These are phyloP conservation scores for Amitus sp. DNA, from an alignment of 2,888 invertebrate species.

Conservation along the genomic window DNA sequence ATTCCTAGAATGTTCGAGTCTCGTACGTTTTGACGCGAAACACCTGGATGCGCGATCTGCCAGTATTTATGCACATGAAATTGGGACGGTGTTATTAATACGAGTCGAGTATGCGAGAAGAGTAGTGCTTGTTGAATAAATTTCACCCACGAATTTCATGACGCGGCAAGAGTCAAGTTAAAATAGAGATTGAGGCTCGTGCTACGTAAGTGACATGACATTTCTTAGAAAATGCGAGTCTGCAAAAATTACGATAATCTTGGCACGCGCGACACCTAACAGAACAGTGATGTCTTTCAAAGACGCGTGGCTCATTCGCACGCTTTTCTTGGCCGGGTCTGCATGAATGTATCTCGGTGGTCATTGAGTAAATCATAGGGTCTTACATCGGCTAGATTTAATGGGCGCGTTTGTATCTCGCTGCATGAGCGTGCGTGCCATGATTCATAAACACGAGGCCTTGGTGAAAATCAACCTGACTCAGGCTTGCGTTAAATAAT, in stretches of 20 bases:
- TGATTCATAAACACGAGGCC: slow-evolving; percentile 17
- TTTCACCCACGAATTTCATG: slow-evolving; percentile 2
- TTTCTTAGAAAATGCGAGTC: slow-evolving; percentile 36
- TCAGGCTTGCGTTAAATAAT: too few relatives aligned
- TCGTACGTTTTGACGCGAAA: slow-evolving; percentile 26
- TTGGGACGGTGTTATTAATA: slow-evolving; percentile 54
- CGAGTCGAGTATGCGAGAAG: slow-evolving; percentile 10
- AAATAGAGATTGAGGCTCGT: slow-evolving; percentile 18
- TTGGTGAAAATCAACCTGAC: too few relatives aligned
- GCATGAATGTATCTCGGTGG: slow-evolving; percentile 43
- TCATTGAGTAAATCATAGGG: slow-evolving; percentile 53
- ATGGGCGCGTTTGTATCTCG: slow-evolving; percentile 42
- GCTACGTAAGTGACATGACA: slow-evolving; percentile 14
- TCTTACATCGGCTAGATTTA: slow-evolving; percentile 46
- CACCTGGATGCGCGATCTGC: slow-evolving; percentile 56
- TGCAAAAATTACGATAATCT: slow-evolving; percentile 45
- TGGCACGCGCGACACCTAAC: slow-evolving; percentile 45
- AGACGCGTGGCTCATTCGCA: slow-evolving; percentile 22
- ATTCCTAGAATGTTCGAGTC: neutral
- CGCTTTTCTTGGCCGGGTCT: slow-evolving; percentile 29
- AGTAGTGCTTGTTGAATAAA: neutral
- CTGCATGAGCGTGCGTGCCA: slow-evolving; percentile 7
- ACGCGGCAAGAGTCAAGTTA: slow-evolving; percentile 4
- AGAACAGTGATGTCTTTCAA: slow-evolving; percentile 40
- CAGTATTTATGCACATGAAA: slow-evolving; percentile 45